phyloP scores from a whole-genome alignment of 2,113 vertebrate species.

The Phyllostomus hastatus region DNA sequence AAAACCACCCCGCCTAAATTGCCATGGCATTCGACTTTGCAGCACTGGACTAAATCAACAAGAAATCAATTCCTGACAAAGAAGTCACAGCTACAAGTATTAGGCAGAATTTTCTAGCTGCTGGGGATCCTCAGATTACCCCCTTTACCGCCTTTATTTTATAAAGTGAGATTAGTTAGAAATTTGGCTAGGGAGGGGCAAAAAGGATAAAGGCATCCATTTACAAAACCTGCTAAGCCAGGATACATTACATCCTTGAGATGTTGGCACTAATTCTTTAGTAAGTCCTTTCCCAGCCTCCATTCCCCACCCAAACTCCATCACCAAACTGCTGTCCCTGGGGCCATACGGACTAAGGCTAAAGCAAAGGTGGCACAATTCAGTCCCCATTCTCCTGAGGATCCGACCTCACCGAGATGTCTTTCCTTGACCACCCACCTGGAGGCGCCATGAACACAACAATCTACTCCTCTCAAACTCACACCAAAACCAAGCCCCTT shows the following conservation, averaged over 20 bases:
- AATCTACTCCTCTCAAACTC: not conserved
- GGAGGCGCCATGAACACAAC: slow-evolving; percentile 43
- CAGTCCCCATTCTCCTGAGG: not conserved
- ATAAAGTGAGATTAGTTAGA: slow-evolving; percentile 13
- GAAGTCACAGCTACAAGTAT: not conserved
- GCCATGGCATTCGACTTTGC: not conserved
- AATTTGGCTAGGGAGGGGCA: not conserved
- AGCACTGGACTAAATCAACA: not conserved
- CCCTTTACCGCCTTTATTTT: not conserved
- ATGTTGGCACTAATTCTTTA: not conserved
- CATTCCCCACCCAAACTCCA: not conserved
- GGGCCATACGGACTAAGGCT: not conserved
- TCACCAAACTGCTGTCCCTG: not conserved
- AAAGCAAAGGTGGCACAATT: not conserved
- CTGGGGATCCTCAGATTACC: not conserved
- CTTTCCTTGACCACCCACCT: slow-evolving; percentile 38
- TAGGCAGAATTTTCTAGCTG: not conserved
- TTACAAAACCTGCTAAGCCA: not conserved
- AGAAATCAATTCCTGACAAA: not conserved
- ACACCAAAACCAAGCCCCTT: slow-evolving; percentile 37
- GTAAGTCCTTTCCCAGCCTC: not conserved
- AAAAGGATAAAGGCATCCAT: not conserved
- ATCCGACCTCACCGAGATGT: not conserved
- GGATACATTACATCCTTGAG: not conserved
- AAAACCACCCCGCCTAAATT: not conserved